phyloP scores from a whole-genome alignment of 2,113 vertebrate genomes.

The Rhodinocichla rosea region DNA sequence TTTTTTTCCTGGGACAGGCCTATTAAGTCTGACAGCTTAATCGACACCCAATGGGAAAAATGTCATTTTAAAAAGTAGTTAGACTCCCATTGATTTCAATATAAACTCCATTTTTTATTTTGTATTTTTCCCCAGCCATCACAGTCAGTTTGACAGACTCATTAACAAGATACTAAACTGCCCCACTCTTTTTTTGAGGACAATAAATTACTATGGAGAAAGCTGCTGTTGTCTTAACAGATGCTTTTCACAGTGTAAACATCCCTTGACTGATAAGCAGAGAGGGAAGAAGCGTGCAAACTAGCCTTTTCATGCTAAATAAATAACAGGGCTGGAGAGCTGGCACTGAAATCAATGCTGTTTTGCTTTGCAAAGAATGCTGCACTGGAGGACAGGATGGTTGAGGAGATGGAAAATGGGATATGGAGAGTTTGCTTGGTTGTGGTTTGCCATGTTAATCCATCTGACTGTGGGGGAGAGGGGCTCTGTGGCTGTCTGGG shows the following conservation, averaged over 20 bases:
- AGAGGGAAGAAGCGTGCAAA: neutral
- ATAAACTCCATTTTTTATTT: constrained; percentile 53
- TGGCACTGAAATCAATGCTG: constrained; percentile 3
- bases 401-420: neutral
- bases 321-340: constrained; percentile 16
- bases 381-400: neutral
- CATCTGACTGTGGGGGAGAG: neutral
- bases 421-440: neutral
- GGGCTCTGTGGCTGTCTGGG: neutral
- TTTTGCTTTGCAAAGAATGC: neutral
- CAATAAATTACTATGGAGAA: constrained; percentile 44
- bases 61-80: constrained; percentile 17
- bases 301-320: neutral
- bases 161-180: constrained; percentile 53
- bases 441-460: neutral
- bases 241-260: constrained; percentile 43
- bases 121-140: neutral
- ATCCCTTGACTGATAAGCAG: constrained; percentile 56
- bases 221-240: constrained; percentile 38
- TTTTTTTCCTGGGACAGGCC: constrained; percentile 39
- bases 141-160: constrained; percentile 51
- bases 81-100: constrained; percentile 59
- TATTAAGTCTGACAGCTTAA: constrained; percentile 67
- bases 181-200: constrained; percentile 20
- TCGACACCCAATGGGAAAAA: constrained; percentile 55